Evolutionary conservation across 2,888 invertebrate species (phyloP).

Genomic region (Aethes cnicana): DNA sequence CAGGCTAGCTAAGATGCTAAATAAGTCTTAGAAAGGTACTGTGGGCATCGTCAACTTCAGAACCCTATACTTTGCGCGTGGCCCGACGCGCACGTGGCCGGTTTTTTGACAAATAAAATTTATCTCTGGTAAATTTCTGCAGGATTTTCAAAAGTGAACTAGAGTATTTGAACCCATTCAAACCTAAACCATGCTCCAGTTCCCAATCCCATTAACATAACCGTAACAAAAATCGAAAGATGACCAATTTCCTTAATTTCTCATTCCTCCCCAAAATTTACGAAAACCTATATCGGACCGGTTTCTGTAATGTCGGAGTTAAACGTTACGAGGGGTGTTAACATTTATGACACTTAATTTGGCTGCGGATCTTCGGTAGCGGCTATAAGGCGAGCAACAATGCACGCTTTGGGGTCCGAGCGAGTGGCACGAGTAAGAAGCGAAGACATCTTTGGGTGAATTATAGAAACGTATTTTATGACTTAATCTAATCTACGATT

Average conservation of each 20-base stretch:
- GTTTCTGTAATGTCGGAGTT: constrained; percentile 59
- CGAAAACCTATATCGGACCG: constrained; percentile 37
- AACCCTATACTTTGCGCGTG: too few species aligned
- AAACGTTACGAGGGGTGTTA: constrained; percentile 66
- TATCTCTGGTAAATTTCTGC: too few species aligned
- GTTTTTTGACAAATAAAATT: too few species aligned
- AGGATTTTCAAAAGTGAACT: too few species aligned
- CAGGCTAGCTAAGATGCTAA: too few species aligned
- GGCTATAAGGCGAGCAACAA: constrained; percentile 65
- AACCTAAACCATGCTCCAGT: too few species aligned
- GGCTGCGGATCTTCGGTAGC: constrained; percentile 64
- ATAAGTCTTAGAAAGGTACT: too few species aligned
- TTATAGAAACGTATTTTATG: not conserved
- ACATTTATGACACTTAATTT: constrained; percentile 79
- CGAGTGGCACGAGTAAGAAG: constrained; percentile 36
- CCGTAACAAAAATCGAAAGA: too few species aligned
- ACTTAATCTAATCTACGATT: not conserved
- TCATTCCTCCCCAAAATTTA: constrained; percentile 30
- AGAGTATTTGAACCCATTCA: too few species aligned
- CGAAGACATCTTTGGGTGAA: constrained; percentile 26
- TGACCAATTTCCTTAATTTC: constrained; percentile 16
- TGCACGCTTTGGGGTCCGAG: constrained; percentile 57
- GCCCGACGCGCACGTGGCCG: too few species aligned
- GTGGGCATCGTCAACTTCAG: too few species aligned
- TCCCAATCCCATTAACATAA: not conserved